Evolutionary conservation across 2,113 vertebrate species (phyloP).

Genomic region (Oreochromis niloticus): DNA sequence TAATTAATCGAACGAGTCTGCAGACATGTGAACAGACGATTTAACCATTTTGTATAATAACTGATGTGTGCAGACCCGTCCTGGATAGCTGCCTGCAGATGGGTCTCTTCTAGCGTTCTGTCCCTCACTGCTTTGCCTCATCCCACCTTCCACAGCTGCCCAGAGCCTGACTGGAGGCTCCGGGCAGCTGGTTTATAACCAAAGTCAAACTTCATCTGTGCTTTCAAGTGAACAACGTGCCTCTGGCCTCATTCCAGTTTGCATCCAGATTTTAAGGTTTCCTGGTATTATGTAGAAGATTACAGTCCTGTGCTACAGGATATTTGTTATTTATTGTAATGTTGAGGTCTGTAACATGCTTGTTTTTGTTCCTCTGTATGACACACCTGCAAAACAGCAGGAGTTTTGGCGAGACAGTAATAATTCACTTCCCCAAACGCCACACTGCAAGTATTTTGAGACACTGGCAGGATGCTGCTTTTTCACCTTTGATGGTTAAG

Average conservation of each 20-base stretch:
- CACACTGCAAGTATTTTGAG: background rate
- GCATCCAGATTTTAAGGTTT: background rate
- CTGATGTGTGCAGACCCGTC: background rate
- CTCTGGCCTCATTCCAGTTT: background rate
- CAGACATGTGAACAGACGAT: background rate
- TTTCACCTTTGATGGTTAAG: background rate
- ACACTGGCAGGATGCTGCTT: background rate
- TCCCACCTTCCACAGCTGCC: background rate
- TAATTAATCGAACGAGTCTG: background rate
- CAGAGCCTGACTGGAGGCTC: too few species aligned
- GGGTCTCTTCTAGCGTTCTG: background rate
- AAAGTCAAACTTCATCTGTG: background rate
- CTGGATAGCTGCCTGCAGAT: background rate
- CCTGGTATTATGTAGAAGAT: background rate
- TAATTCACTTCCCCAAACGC: background rate
- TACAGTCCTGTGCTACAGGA: background rate
- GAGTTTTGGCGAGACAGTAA: background rate
- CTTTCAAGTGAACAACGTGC: background rate
- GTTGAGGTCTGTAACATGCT: background rate
- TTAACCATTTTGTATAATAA: background rate
- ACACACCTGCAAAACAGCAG: background rate
- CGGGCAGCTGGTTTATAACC: background rate
- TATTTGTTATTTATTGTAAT: background rate
- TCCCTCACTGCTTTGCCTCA: background rate
- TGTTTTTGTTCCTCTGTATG: background rate